Conservation (phyloP, 2,888 invertebrate genomes). For the Eristalinus sepulchralis region DNA sequence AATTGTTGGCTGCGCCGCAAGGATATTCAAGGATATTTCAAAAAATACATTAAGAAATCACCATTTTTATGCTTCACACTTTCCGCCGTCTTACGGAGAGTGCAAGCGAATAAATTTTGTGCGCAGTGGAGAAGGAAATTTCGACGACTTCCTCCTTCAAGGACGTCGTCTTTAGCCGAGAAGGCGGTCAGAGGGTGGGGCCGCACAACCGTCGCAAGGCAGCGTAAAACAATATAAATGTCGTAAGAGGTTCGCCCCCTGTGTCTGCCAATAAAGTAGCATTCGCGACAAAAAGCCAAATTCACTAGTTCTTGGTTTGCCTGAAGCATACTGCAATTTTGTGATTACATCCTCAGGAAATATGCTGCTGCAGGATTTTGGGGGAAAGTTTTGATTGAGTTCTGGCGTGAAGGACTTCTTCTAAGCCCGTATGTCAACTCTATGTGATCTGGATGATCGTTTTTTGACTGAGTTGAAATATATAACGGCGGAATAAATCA, state of each 20-base stretch:
- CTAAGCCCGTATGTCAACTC: no score
- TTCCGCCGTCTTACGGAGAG: conserved; percentile 9
- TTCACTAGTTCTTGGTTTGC: conserved; percentile 20
- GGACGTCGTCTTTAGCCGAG: conserved; percentile 51
- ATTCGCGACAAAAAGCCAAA: conserved; percentile 48
- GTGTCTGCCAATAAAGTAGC: conserved; percentile 67
- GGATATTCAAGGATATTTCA: conserved; percentile 44
- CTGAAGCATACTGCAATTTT: neutral
- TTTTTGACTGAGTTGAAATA: no score
- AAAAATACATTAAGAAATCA: conserved; percentile 67
- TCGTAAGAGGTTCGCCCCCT: conserved; percentile 57
- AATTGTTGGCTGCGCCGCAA: conserved; percentile 49
- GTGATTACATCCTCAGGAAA: neutral
- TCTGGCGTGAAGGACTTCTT: no score
- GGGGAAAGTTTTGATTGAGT: no score
- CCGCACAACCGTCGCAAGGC: neutral
- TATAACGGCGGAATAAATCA: no score
- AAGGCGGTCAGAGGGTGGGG: neutral
- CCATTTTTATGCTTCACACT: conserved; percentile 70
- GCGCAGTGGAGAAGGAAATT: conserved; percentile 47
- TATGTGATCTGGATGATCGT: no score
- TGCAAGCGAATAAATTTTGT: conserved; percentile 57
- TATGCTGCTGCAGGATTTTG: conserved; percentile 19
- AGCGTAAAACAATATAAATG: conserved; percentile 49
- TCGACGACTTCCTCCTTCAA: conserved; percentile 56